These are phyloP conservation scores for Anseranas semipalmata DNA, from an alignment of 2,113 vertebrate species.

Conservation along the genomic window DNA sequence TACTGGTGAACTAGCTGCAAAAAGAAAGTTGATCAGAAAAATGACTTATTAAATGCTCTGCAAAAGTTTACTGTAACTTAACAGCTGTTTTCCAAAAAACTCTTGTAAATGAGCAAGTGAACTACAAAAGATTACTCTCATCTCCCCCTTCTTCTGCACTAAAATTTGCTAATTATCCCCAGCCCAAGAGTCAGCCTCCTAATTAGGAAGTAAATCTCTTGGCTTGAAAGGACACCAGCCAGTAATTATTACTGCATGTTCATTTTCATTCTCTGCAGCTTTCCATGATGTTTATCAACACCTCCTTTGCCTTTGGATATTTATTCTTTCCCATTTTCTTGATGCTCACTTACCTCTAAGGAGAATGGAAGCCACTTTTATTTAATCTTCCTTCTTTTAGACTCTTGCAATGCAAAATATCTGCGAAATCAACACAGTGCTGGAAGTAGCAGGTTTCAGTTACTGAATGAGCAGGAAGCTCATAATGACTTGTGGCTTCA, in stretches of 20 bases:
- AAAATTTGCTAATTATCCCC: constrained; percentile 21
- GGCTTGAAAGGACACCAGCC: constrained; percentile 7
- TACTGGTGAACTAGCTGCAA: not conserved
- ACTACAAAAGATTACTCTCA: not conserved
- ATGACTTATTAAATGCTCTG: not conserved
- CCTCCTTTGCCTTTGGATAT: not conserved
- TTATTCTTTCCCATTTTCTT: not conserved
- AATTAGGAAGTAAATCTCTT: constrained; percentile 7
- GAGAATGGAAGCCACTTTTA: not conserved
- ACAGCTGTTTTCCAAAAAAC: not conserved
- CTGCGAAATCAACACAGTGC: not conserved
- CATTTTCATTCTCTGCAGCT: not conserved
- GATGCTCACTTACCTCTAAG: not conserved
- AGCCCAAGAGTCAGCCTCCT: not conserved
- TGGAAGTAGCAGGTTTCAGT: rapidly evolving
- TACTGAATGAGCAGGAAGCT: constrained; percentile 23
- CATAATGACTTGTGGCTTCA: constrained; percentile 24
- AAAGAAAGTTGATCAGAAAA: not conserved
- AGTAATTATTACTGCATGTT: not conserved
- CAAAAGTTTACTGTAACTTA: not conserved
- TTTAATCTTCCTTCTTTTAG: not conserved
- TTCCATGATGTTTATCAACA: not conserved
- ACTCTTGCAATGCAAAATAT: not conserved
- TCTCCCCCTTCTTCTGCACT: not conserved
- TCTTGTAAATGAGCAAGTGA: not conserved